phyloP scores from a whole-genome alignment of 2,888 invertebrate species.

The Rambutsinella grinnellia region DNA sequence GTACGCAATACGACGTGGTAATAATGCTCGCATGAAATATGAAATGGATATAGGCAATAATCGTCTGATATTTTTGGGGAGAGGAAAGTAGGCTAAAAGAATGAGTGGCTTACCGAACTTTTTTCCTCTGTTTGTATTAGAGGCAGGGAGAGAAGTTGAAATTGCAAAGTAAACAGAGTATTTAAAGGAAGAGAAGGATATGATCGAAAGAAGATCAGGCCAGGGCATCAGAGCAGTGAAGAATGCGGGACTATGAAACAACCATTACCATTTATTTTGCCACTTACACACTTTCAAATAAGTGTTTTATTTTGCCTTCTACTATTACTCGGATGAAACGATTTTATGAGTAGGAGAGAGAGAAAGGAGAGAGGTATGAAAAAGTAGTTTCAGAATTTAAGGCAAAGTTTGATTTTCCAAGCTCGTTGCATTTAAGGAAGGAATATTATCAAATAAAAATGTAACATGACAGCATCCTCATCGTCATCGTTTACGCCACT shows the following conservation, averaged over 20 bases:
- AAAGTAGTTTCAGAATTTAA: not conserved
- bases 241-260: slow-evolving; percentile 52
- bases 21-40: not conserved
- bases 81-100: too few relatives aligned
- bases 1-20: not conserved
- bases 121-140: too few relatives aligned
- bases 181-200: too few relatives aligned
- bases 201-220: slow-evolving; percentile 47
- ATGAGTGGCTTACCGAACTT: too few relatives aligned
- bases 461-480: not conserved
- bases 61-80: too few relatives aligned
- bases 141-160: too few relatives aligned
- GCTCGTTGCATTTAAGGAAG: not conserved
- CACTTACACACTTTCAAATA: slow-evolving; percentile 45
- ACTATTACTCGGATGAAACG: not conserved
- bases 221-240: slow-evolving; percentile 45
- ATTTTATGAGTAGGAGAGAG: not conserved
- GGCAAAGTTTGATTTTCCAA: not conserved
- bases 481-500: not conserved
- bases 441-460: not conserved
- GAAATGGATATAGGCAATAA: too few relatives aligned
- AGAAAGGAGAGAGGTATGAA: slow-evolving; percentile 4
- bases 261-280: slow-evolving; percentile 50
- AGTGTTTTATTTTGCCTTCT: not conserved
- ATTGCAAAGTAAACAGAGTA: too few relatives aligned